These are phyloP conservation scores for Holocentrus rufus DNA, from an alignment of 2,797 vertebrate species.

Conservation along the genomic window DNA sequence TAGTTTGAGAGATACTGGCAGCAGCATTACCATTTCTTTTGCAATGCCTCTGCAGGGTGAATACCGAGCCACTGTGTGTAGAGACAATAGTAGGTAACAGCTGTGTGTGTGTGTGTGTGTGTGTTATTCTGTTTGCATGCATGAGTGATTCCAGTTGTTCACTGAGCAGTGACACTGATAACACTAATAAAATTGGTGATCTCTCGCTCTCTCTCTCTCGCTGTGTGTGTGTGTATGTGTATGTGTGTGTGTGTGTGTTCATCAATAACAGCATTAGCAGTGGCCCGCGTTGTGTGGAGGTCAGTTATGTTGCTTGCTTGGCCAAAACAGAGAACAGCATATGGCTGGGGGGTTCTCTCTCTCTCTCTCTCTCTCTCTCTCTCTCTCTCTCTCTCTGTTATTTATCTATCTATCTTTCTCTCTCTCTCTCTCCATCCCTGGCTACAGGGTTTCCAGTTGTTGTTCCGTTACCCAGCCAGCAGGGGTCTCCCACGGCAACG, in stretches of 20 bases:
- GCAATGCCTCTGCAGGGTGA: neutral
- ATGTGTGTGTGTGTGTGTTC: neutral
- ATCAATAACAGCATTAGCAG: conserved; percentile 5
- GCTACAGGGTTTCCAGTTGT: conserved; percentile 10
- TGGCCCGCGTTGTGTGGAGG: conserved; percentile 39
- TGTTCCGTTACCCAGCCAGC: conserved; percentile 31
- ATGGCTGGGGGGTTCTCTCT: neutral
- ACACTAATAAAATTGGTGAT: neutral
- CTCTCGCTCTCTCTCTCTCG: neutral
- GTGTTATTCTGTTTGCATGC: neutral
- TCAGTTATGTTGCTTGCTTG: conserved; percentile 3
- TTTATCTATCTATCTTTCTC: neutral
- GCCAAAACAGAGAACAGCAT: neutral
- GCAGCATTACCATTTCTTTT: too few relatives aligned
- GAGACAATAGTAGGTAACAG: neutral
- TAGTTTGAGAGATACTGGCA: neutral
- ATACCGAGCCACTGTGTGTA: neutral
- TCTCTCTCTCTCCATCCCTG: conserved; percentile 1
- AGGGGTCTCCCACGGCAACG: conserved; percentile 46
- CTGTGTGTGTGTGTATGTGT: neutral
- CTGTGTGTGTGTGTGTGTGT: neutral
- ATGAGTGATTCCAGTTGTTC: neutral
- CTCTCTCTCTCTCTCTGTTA: neutral
- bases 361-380: conserved; percentile 2
- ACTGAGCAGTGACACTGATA: neutral